A percentile compares a stretch with the other conserved stretches of the same genome.
These are phyloP conservation scores for Aleiodes testaceus DNA, from an alignment of 2,888 invertebrate species.

Conservation along the genomic window DNA sequence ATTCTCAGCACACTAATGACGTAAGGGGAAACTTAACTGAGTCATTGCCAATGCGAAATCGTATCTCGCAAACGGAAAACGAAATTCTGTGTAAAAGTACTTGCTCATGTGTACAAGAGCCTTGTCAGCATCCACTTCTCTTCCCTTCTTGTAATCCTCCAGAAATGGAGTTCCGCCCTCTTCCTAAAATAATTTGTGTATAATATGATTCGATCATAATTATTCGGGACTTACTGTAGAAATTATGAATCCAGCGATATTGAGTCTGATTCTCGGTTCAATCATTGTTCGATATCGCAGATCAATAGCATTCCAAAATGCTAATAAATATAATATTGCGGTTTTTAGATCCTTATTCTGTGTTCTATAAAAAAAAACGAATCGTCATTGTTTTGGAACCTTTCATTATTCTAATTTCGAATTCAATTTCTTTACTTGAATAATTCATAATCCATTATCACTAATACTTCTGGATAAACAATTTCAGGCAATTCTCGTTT, in stretches of 20 bases:
- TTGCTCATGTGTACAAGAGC: constrained; percentile 57
- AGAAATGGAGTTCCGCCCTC: constrained; percentile 57
- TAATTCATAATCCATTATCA: constrained; percentile 59
- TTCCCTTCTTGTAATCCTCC: constrained; percentile 50
- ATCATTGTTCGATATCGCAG: constrained; percentile 61
- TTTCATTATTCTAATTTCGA: not conserved
- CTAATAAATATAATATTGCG: constrained; percentile 57
- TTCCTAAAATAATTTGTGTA: constrained; percentile 36
- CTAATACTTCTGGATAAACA: constrained; percentile 63
- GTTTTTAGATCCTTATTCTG: constrained; percentile 42
- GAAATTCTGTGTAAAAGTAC: constrained; percentile 59
- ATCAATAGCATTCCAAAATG: constrained; percentile 67
- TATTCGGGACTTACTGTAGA: constrained; percentile 52
- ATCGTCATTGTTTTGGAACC: not conserved
- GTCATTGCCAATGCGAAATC: constrained; percentile 63
- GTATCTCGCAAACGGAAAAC: constrained; percentile 56
- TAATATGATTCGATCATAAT: constrained; percentile 24
- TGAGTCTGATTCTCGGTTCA: constrained; percentile 61
- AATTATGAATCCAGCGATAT: constrained; percentile 62
- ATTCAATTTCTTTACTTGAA: constrained; percentile 49
- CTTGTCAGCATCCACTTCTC: constrained; percentile 56
- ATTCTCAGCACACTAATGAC: not conserved
- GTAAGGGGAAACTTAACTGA: constrained; percentile 50
- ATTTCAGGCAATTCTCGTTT: constrained; percentile 50
- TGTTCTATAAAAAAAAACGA: not conserved